Conservation (phyloP, 1,140 invertebrate species). For the Ceratina japonica region DNA sequence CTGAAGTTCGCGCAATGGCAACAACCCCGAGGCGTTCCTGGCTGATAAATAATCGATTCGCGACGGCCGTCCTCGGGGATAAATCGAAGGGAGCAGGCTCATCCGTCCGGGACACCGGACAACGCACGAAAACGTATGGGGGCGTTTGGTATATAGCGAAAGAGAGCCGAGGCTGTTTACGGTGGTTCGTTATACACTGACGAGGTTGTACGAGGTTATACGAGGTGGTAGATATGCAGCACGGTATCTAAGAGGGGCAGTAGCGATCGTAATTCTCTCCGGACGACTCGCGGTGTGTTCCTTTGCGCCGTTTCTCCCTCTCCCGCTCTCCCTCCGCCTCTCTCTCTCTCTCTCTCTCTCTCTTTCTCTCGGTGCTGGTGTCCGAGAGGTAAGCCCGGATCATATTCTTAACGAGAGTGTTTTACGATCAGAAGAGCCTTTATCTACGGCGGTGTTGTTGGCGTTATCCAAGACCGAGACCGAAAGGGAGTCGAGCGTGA, state of each 20-base stretch:
- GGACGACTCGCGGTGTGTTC: conserved; percentile 56
- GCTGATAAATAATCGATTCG: conserved; percentile 72
- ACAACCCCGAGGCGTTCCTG: conserved; percentile 49
- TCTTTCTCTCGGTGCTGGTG: conserved; percentile 38
- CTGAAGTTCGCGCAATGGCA: conserved; percentile 37
- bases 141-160: conserved; percentile 54
- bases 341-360: conserved; percentile 2
- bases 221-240: conserved; percentile 68
- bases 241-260: conserved; percentile 69
- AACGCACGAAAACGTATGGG: conserved; percentile 66
- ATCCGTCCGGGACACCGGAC: conserved; percentile 65
- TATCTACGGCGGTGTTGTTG: conserved; percentile 77
- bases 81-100: conserved; percentile 67
- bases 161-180: conserved; percentile 64
- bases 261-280: conserved; percentile 74
- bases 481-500: conserved; percentile 51
- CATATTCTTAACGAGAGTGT: conserved; percentile 79
- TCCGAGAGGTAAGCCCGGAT: conserved; percentile 75
- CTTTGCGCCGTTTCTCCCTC: conserved; percentile 38
- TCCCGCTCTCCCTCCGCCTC: conserved; percentile 31
- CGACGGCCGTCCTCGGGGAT: conserved; percentile 67
- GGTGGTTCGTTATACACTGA: conserved; percentile 70
- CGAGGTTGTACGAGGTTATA: conserved; percentile 64
- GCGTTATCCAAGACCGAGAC: conserved; percentile 73
- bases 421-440: conserved; percentile 75